Evolutionary conservation across 2,113 vertebrate species (phyloP).

Genomic region (Vanacampus margaritifer): DNA sequence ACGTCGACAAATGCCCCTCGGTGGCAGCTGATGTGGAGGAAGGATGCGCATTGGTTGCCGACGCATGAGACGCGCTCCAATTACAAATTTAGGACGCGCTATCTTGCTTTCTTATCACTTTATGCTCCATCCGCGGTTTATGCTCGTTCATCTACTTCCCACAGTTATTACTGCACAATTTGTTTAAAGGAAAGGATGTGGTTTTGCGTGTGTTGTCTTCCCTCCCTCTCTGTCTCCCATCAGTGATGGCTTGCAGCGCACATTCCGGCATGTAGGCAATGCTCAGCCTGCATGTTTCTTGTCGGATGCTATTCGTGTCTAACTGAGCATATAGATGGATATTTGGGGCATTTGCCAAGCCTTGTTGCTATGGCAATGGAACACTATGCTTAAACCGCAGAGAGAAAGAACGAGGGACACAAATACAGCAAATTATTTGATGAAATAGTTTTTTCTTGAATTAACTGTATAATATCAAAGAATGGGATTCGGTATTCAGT

Average conservation of each 20-base stretch:
- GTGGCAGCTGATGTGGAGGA: slow-evolving; percentile 58
- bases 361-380: slow-evolving; percentile 60
- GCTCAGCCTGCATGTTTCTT: slow-evolving; percentile 15
- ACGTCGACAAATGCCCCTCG: slow-evolving; percentile 41
- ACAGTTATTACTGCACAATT: neutral
- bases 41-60: slow-evolving; percentile 46
- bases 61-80: slow-evolving; percentile 36
- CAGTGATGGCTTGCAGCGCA: neutral
- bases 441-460: neutral
- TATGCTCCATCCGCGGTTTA: neutral
- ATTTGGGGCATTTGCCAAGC: slow-evolving; percentile 47
- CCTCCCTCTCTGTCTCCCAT: neutral
- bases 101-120: slow-evolving; percentile 5
- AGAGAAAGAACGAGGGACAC: neutral
- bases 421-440: neutral
- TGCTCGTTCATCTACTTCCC: neutral
- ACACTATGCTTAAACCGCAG: slow-evolving; percentile 6
- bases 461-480: neutral
- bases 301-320: slow-evolving; percentile 33
- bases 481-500: too few relatives aligned
- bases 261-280: slow-evolving; percentile 2
- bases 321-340: slow-evolving; percentile 30
- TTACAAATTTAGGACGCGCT: slow-evolving; percentile 42
- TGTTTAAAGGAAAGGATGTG: neutral
- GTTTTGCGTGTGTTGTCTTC: neutral